Conservation (phyloP, 2,888 invertebrate species). For the Ellobium chinense region DNA sequence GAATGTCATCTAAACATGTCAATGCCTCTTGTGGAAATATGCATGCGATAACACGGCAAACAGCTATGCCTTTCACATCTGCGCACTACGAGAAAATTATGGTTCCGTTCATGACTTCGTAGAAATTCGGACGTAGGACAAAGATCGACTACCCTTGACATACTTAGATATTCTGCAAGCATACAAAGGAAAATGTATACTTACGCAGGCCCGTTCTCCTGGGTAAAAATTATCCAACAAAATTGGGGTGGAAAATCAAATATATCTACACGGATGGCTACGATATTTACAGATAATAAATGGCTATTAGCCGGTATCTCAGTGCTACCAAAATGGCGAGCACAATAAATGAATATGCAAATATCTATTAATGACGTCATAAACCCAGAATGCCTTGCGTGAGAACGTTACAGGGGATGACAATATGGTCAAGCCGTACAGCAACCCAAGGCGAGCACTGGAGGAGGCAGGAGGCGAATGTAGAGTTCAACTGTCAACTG, state of each 20-base stretch:
- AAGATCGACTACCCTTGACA: slow-evolving; percentile 48
- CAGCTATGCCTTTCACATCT: background rate
- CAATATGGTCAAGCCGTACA: background rate
- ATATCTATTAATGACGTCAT: slow-evolving; percentile 71
- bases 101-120: slow-evolving; percentile 16
- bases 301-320: slow-evolving; percentile 51
- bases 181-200: slow-evolving; percentile 53
- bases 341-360: slow-evolving; percentile 70
- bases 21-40: too few relatives aligned
- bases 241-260: slow-evolving; percentile 63
- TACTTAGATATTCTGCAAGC: slow-evolving; percentile 23
- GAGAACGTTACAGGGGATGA: slow-evolving; percentile 16
- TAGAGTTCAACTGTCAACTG: too few relatives aligned
- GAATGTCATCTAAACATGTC: too few relatives aligned
- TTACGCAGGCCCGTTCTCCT: slow-evolving; percentile 76
- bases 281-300: slow-evolving; percentile 66
- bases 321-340: slow-evolving; percentile 73
- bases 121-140: slow-evolving; percentile 29
- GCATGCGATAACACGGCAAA: too few relatives aligned
- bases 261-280: slow-evolving; percentile 62
- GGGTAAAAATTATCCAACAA: slow-evolving; percentile 61
- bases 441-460: background rate
- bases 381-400: slow-evolving; percentile 64
- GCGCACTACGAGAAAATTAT: background rate
- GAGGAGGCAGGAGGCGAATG: too few relatives aligned